phyloP scores from a whole-genome alignment of 2,888 invertebrate species.

The Mimas tiliae region DNA sequence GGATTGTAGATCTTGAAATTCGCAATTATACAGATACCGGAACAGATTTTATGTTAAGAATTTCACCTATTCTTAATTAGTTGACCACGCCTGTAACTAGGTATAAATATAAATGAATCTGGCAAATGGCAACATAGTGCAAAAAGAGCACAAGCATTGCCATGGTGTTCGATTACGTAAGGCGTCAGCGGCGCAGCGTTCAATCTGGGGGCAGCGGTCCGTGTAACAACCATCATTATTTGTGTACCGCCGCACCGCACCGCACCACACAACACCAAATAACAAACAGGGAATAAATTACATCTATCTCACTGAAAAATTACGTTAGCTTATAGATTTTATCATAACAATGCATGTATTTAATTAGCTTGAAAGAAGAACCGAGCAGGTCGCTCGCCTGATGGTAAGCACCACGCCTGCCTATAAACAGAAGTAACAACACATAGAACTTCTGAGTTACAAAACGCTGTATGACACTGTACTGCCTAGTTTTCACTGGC shows the following conservation, averaged over 20 bases:
- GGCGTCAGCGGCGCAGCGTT: conserved; percentile 44
- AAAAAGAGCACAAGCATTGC: conserved; percentile 1
- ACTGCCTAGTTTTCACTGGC: too few species aligned
- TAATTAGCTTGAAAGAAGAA: too few species aligned
- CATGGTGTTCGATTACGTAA: conserved; percentile 61
- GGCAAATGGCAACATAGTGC: conserved; percentile 5
- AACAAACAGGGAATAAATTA: conserved; percentile 13
- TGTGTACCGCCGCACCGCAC: conserved; percentile 15
- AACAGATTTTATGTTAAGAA: too few species aligned
- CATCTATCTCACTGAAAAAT: conserved; percentile 15
- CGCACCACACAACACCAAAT: not conserved
- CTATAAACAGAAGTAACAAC: too few species aligned
- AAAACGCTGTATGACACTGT: too few species aligned
- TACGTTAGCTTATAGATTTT: not conserved
- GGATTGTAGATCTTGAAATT: too few species aligned
- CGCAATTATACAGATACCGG: too few species aligned
- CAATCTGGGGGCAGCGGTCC: conserved; percentile 61
- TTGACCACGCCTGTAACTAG: too few species aligned
- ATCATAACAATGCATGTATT: not conserved
- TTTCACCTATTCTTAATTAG: too few species aligned
- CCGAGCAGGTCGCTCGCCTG: too few species aligned
- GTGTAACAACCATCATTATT: conserved; percentile 65
- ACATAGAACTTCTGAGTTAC: too few species aligned
- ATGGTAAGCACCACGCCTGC: too few species aligned
- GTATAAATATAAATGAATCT: conserved; percentile 1